These are phyloP conservation scores for Metopia argyrocephala DNA, from an alignment of 2,888 invertebrate genomes.

Conservation along the genomic window DNA sequence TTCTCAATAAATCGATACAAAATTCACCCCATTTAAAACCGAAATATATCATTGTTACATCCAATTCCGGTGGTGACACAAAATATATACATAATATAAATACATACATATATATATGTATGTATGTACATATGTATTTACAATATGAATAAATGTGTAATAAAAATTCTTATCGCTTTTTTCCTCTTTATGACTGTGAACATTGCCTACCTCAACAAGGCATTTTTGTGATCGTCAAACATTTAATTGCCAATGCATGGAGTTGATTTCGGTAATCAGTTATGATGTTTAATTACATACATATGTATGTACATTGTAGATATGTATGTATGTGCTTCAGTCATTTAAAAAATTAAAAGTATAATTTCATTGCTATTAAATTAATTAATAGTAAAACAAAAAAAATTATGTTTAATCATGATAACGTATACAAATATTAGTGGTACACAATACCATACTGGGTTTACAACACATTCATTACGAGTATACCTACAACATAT, in stretches of 20 bases:
- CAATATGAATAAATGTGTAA: background rate
- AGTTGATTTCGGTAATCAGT: background rate
- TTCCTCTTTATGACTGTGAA: constrained; percentile 4
- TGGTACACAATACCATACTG: too few relatives aligned
- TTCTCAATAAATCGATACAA: too few relatives aligned
- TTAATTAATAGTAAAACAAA: background rate
- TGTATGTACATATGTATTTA: background rate
- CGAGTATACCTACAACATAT: background rate
- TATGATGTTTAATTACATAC: constrained; percentile 6
- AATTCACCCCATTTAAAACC: too few relatives aligned
- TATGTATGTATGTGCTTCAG: background rate
- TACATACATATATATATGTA: too few relatives aligned
- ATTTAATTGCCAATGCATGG: constrained; percentile 21
- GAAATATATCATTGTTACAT: too few relatives aligned
- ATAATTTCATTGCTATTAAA: constrained; percentile 7
- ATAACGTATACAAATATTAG: too few relatives aligned
- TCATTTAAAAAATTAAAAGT: background rate
- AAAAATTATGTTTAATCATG: too few relatives aligned
- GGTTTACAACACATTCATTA: too few relatives aligned
- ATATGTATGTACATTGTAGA: too few relatives aligned
- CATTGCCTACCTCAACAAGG: constrained; percentile 58
- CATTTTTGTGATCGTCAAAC: constrained; percentile 22
- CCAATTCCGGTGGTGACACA: too few relatives aligned
- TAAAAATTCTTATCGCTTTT: constrained; percentile 5
- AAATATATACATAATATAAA: background rate